Conservation (phyloP, 2,888 invertebrate genomes). For the Erebia palarica region DNA sequence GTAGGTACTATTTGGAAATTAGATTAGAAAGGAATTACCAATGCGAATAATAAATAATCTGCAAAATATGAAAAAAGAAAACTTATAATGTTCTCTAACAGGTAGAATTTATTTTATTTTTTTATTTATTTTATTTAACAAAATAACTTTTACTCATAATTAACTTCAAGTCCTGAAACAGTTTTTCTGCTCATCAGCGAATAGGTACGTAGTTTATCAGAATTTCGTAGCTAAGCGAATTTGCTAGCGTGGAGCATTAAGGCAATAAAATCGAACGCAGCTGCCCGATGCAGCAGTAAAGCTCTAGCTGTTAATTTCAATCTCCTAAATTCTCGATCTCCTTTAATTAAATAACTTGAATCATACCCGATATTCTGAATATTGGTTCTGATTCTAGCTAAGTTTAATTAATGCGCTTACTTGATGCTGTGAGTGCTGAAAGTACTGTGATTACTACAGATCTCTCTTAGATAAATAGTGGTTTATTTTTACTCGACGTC, state of each 20-base stretch:
- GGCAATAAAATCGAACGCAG: slow-evolving; percentile 21
- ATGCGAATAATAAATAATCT: too few species aligned
- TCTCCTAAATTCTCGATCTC: slow-evolving; percentile 29
- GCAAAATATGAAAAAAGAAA: too few species aligned
- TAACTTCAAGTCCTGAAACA: too few species aligned
- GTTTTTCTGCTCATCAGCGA: too few species aligned
- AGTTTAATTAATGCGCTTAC: slow-evolving; percentile 27
- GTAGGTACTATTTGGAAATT: background rate
- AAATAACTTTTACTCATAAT: too few species aligned
- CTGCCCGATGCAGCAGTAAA: slow-evolving; percentile 28
- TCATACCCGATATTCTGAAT: slow-evolving; percentile 28
- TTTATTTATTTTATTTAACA: too few species aligned
- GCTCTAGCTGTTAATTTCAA: slow-evolving; percentile 25
- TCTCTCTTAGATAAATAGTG: too few species aligned
- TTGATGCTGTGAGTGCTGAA: slow-evolving; percentile 20
- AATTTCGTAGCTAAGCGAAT: slow-evolving; percentile 1
- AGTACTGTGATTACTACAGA: background rate
- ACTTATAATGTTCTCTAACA: too few species aligned
- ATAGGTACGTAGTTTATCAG: background rate
- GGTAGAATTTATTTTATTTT: too few species aligned
- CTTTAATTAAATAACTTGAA: slow-evolving; percentile 31
- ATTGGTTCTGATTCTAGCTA: slow-evolving; percentile 12
- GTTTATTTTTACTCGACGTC: too few species aligned
- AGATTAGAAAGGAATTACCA: too few species aligned
- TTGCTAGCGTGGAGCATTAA: background rate